Evolutionary conservation across 2,113 vertebrate species (phyloP), one percentile per base, ranked within the genome.

Genomic region (Misgurnus anguillicaudatus): DNA sequence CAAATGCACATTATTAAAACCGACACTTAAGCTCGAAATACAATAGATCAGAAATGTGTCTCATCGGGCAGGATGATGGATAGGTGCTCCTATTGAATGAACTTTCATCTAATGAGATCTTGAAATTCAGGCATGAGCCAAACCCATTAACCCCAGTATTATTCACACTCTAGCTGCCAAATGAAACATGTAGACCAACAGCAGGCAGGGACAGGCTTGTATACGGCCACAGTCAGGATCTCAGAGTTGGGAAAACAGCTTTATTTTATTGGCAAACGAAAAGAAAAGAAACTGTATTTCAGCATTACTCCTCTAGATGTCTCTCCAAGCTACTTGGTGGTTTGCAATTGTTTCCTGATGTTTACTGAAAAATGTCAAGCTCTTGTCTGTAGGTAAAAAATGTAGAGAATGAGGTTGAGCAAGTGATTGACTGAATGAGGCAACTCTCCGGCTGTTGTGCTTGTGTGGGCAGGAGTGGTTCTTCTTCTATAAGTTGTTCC

Each of bases 11-110:
- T 31, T 31, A 31, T 31, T 31, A 31, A 31, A 31, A 31, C 24
- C 3, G 3, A 42, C 66, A 51, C 47, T 17, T n/a, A 68, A 62
- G 19, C 38, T 58, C 57, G n/a, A 6, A 68, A 6, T 45, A 55
- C 16, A 6, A 6, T 7, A 24, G 55, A 53, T 36, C 71, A 55
- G 55, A 68, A 53, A 39, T 7, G 39, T 24, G 24, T 53, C 21
- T 51, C 57, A 21, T 48, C 19, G 31, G 57, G 58, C 42, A 62
- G 10, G 16, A 61, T 77, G 78, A 83, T 66, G 17, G 55, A 80
- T 63, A n/a, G n/a, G 8, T 72, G 74, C 36, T 13, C 60, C 16
- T 57, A 21, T 60, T 72, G 55, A 62, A 72, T 21, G 68, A 58
- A 38, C 48, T 16, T 47, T n/a, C 9, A 62, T 57, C 42, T 72